A percentile compares a stretch with the other conserved stretches of the same genome.
phyloP scores from a whole-genome alignment of 92 coral and sea anemone genomes.

The Zoanthus sociatus region DNA sequence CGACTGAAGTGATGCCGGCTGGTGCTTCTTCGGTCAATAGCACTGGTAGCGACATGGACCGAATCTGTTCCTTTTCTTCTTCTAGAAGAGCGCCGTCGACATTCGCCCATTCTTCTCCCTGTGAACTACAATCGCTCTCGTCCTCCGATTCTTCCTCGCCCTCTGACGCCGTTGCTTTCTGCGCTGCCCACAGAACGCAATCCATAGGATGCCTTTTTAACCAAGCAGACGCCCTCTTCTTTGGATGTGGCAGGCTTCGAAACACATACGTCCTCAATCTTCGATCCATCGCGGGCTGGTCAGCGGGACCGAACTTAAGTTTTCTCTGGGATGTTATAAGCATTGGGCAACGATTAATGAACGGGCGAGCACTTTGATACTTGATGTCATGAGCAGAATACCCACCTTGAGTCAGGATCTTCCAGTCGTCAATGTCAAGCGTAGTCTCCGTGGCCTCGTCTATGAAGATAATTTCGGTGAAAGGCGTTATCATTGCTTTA shows the following conservation, averaged over 20 bases:
- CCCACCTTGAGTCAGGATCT: conserved; percentile 58
- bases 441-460: conserved; percentile 48
- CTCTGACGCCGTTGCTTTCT: conserved; percentile 32
- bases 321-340: conserved; percentile 57
- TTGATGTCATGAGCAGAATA: conserved; percentile 58
- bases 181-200: conserved; percentile 62
- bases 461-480: conserved; percentile 57
- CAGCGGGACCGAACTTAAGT: conserved; percentile 51
- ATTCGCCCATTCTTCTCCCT: conserved; percentile 22
- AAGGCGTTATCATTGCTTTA: conserved; percentile 55
- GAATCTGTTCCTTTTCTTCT: conserved; percentile 30
- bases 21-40: conserved; percentile 33
- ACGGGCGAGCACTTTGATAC: conserved; percentile 56
- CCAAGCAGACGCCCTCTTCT: conserved; percentile 60
- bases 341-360: conserved; percentile 31
- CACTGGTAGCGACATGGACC: conserved; percentile 6
- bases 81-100: conserved; percentile 24
- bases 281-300: conserved; percentile 62
- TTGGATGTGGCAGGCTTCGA: conserved; percentile 49
- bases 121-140: conserved; percentile 17
- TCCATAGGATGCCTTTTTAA: conserved; percentile 58
- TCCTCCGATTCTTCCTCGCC: conserved; percentile 38
- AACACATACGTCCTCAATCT: conserved; percentile 34
- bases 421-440: conserved; percentile 65
- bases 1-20: conserved; percentile 29